Evolutionary conservation across 2,888 invertebrate genomes (phyloP), one percentile per base, ranked within the genome.

Genomic region (Apamea monoglypha): DNA sequence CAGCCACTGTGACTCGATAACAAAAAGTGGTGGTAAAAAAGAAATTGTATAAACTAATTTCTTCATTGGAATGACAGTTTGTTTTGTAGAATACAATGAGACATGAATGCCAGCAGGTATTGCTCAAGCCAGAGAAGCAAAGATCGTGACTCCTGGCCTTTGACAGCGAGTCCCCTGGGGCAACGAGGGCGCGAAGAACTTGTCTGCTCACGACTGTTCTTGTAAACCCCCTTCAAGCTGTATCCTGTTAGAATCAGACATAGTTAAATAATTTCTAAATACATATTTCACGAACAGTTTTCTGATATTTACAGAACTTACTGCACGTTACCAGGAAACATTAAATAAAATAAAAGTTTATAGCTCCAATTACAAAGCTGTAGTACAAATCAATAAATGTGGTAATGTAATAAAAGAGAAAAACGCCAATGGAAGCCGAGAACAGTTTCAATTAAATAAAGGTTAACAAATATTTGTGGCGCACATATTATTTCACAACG

Each of bases 111-210:
- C 81, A 36, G 81, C 87, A 87, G 85, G 86, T 88, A 91, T 89
- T 90, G 89, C 90, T 91, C 86, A 87, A 91, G 90, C 81, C 87
- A 86, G 82, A 87, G 90, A 89, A 90, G 90, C 91, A 91, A 90
- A 92, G 93, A 93, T 94, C 94, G 89, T 91, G 93, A 92, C 91
- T 91, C 88, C 66, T 91, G 94, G 92, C 94, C 94, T 95, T 93
- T 94, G 92, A 91, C 92, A 92, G 53, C 88, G 18, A 91, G 90
- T 91, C 89, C 92, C 93, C 92, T 82, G 91, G 77, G 87, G 80
- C 85, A 74, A 73, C n/a, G 69, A 73, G 88, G 90, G 93, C 92
- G 91, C 88, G 90, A 91, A 89, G 91, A 92, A 92, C 92, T 91
- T 88, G 90, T 89, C 90, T 89, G 89, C 88, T 89, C 88, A 93